phyloP scores from a whole-genome alignment of 2,888 invertebrate species.

The Linhomoeus sp. region DNA sequence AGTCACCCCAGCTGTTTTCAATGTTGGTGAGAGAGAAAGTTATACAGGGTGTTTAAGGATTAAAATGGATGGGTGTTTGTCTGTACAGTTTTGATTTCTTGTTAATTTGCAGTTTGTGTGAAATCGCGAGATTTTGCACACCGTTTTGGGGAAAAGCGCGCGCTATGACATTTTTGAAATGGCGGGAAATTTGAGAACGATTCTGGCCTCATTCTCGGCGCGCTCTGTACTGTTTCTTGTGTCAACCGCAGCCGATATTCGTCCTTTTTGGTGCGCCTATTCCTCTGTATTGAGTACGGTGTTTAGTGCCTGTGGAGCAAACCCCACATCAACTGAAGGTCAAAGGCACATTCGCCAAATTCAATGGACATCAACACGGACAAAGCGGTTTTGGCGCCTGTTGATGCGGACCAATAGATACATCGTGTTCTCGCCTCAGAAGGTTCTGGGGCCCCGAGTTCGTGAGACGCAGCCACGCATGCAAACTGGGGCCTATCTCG shows the following conservation, averaged over 20 bases:
- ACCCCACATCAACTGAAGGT: slow-evolving; percentile 10
- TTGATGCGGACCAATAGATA: slow-evolving; percentile 23
- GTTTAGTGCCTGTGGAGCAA: too few species aligned
- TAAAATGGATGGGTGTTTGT: neutral
- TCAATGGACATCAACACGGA: slow-evolving; percentile 24
- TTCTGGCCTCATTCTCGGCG: too few species aligned
- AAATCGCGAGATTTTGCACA: too few species aligned
- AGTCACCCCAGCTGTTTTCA: slow-evolving; percentile 22
- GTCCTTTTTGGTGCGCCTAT: too few species aligned
- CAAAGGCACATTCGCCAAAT: slow-evolving; percentile 19
- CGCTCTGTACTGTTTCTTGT: too few species aligned
- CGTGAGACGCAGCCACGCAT: slow-evolving; percentile 14
- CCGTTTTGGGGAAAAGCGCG: too few species aligned
- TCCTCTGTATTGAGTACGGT: too few species aligned
- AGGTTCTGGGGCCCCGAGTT: slow-evolving; percentile 21
- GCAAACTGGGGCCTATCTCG: slow-evolving; percentile 12
- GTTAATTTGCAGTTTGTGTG: too few species aligned
- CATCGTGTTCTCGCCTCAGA: slow-evolving; percentile 14
- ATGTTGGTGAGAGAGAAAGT: slow-evolving; percentile 6
- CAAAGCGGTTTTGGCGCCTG: slow-evolving; percentile 14
- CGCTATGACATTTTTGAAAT: too few species aligned
- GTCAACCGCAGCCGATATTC: too few species aligned
- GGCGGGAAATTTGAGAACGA: too few species aligned
- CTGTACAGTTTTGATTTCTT: too few species aligned
- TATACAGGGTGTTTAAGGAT: neutral